A percentile compares a stretch with the other conserved stretches of the same genome.
Evolutionary conservation across 2,888 invertebrate genomes (phyloP).

Genomic region (Scaptomyza reducta): DNA sequence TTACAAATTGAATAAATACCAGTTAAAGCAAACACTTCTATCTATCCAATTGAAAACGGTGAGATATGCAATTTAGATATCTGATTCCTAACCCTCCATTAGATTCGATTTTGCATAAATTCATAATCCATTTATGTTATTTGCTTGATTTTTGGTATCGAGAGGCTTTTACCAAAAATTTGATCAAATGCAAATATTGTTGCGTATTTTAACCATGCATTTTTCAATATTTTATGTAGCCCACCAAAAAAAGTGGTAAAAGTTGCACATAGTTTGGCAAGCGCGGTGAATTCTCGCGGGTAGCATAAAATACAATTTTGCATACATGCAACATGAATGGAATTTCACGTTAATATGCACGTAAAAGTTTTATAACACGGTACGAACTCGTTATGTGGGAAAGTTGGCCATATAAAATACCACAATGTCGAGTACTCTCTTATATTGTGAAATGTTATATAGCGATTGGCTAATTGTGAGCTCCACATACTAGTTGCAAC

Average conservation of each 20-base stretch:
- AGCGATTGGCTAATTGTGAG: conserved; percentile 62
- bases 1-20: conserved; percentile 10
- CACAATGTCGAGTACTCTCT: conserved; percentile 23
- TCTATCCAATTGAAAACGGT: conserved; percentile 13
- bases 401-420: conserved; percentile 2
- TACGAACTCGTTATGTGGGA: conserved; percentile 3
- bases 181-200: conserved; percentile 48
- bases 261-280: conserved; percentile 27
- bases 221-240: conserved; percentile 48
- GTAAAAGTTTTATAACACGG: conserved; percentile 51
- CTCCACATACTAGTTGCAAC: conserved; percentile 14
- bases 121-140: conserved; percentile 48
- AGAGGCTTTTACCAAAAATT: conserved; percentile 34
- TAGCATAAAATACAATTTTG: conserved; percentile 66
- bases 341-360: conserved; percentile 68
- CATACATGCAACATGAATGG: conserved; percentile 54
- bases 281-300: conserved; percentile 62
- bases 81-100: conserved; percentile 32
- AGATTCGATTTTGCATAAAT: conserved; percentile 56
- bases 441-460: conserved; percentile 42
- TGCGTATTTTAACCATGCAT: conserved; percentile 39
- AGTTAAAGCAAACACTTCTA: conserved; percentile 3
- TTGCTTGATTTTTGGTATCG: conserved; percentile 8
- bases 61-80: conserved; percentile 23
- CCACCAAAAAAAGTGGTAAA: conserved; percentile 11